Conservation (phyloP, 2,113 vertebrate genomes). For the Anser brachyrhynchus region DNA sequence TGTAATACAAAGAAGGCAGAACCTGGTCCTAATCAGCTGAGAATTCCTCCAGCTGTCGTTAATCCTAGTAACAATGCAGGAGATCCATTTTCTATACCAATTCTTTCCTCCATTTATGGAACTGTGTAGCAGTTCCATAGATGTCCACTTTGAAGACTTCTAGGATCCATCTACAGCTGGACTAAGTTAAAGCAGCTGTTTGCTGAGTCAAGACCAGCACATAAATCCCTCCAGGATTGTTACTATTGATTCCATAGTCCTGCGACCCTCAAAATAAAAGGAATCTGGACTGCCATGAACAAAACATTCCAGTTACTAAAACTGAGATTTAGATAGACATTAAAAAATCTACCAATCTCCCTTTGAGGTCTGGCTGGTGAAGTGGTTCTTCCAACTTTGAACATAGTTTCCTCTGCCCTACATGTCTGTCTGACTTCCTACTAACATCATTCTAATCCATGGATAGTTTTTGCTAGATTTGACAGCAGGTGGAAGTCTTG, state of each 20-base stretch:
- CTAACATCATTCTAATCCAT: not conserved
- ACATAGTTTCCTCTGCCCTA: not conserved
- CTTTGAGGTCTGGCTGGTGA: not conserved
- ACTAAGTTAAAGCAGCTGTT: not conserved
- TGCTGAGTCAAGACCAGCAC: rapidly evolving
- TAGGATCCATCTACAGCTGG: not conserved
- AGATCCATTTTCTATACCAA: not conserved
- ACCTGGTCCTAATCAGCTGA: not conserved
- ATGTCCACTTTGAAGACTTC: not conserved
- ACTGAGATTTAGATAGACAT: not conserved
- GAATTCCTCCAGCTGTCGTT: not conserved
- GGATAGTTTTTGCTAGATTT: not conserved
- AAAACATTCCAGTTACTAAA: slow-evolving; percentile 12
- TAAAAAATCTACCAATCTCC: not conserved
- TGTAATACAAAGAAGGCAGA: not conserved
- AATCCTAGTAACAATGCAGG: not conserved
- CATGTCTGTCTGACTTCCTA: not conserved
- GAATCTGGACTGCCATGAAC: not conserved
- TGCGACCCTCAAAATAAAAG: not conserved
- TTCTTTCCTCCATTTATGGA: not conserved
- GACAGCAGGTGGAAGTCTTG: not conserved
- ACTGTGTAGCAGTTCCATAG: not conserved
- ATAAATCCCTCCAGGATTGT: not conserved
- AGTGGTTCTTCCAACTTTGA: not conserved
- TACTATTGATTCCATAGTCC: not conserved